Base-by-base conservation (phyloP, 2,113 vertebrate genomes). In the Chaetodon auriga region DNA sequence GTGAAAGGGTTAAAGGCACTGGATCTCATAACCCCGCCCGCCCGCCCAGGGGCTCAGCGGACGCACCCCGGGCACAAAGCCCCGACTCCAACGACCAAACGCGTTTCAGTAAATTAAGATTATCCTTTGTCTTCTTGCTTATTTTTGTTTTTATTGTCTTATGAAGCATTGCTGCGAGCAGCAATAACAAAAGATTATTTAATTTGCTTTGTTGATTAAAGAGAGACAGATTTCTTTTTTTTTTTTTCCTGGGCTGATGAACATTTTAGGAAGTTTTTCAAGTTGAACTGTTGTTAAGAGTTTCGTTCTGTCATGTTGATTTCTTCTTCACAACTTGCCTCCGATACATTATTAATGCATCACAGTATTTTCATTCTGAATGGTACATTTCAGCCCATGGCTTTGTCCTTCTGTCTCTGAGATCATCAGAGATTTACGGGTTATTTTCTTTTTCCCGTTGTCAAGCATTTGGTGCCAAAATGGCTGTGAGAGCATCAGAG, bases 141-240 rank as follows among this genome's bases (percentile, higher is more conserved):
- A 68, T 85, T 86, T 96, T 96, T 96, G 92, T 96, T 93, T 86
- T 60, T 89, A 78, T 82, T 87, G 90, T 90, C 79, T 92, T 85
- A 74, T 82, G 70, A 86, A 95, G 88, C 89, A 92, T 96, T 97
- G 97, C 98, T 98, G 98, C 97, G 89, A 99, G 98, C 98, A 97
- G 98, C 97, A 96, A 92, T 94, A 87, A 91, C 87, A 85, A 94
- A 95, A 94, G 87, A 94, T 96, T 97, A 97, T 97, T 97, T 98
- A 97, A 97, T 94, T 95, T 90, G 86, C 90, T 94, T 89, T 92
- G 71, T 91, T 63, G 46, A 77, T 90, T 91, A 81, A 93, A 96
- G 93, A 94, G 91, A 94, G 92, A 88, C 93, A 90, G 82, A 91
- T 94, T 92, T 77, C 19, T 64, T 78, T 60, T 81, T 66, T 73